Conservation (phyloP, 2,113 vertebrate genomes). For the Arothron firmamentum region DNA sequence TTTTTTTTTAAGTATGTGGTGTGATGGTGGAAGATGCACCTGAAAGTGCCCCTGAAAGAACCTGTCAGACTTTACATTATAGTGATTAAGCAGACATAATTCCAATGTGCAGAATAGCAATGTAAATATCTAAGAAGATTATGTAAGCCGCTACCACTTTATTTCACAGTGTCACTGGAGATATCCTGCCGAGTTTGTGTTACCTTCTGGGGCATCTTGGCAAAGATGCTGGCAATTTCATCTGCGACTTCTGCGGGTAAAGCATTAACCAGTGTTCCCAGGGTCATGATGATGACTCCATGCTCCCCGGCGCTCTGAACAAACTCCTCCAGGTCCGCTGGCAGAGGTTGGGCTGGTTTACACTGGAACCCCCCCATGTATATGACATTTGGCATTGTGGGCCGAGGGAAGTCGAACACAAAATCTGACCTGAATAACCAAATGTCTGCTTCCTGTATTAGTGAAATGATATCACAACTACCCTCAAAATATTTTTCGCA, state of each 20-base stretch:
- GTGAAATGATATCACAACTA: slow-evolving; percentile 52
- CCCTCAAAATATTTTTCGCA: slow-evolving; percentile 63
- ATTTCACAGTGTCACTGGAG: background rate
- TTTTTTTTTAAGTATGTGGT: no score
- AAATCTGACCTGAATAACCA: slow-evolving; percentile 72
- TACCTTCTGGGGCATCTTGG: slow-evolving; percentile 72
- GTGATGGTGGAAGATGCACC: no score
- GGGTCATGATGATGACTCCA: slow-evolving; percentile 65
- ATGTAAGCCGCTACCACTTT: no score
- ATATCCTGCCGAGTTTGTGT: background rate
- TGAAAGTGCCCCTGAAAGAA: no score
- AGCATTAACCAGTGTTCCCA: slow-evolving; percentile 59
- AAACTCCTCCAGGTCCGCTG: slow-evolving; percentile 64
- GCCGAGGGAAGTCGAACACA: slow-evolving; percentile 72
- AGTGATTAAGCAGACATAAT: no score
- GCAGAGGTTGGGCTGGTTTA: slow-evolving; percentile 60
- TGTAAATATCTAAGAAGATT: no score
- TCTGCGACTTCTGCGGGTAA: slow-evolving; percentile 52
- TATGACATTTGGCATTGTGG: slow-evolving; percentile 68
- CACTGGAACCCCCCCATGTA: slow-evolving; percentile 73
- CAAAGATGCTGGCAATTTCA: slow-evolving; percentile 58
- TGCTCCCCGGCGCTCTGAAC: slow-evolving; percentile 68
- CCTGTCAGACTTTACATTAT: no score
- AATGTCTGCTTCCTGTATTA: slow-evolving; percentile 72
- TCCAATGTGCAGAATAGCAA: no score